Evolutionary conservation across 2,888 invertebrate species (phyloP), one percentile per base, ranked within the genome.

Genomic region (Cylloceria caligata): DNA sequence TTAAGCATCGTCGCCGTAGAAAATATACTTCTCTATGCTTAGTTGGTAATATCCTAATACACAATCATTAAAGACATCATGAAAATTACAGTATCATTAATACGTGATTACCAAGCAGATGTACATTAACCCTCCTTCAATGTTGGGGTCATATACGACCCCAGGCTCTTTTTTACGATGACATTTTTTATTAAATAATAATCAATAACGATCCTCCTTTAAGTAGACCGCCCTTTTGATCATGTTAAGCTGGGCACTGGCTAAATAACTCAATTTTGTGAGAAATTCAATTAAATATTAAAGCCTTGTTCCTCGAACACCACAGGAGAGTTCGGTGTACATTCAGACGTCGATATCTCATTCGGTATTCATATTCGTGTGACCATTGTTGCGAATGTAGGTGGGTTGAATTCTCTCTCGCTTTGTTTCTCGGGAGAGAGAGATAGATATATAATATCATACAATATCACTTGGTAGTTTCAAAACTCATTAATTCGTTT

Each of bases 401-500:
- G 6, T n/a, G n/a, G 30, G 6, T 30, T 57, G 16, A 30, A 57
- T 30, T 57, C 13, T 57, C 55, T 30, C 30, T 57, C 27, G 3
- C 47, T 19, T 1, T 57, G 13, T 7, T 4, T 30, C n/a, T n/a
- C 55, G 4, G 13, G 9, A 27, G n/a, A 30, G 30, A n/a, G 19
- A 71, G n/a, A 42, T n/a, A 7, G 57, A 27, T 45, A 24, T 42
- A 57, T n/a, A n/a, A n/a, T n/a, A n/a, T n/a, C n/a, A n/a, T n/a
- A n/a, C n/a, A n/a, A n/a, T 71, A 45, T 30, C 57, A 13, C 34
- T 27, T 19, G 11, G 9, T 42, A 57, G 71, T 30, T 71, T 57
- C 19, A 30, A 71, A 71, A 57, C 57, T 57, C 57, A 71, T 71
- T 71, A 42, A 62, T 27, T 24, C 42, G 60, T 67, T 79, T 57